Conservation (phyloP, 2,888 invertebrate species). For the Serrognathus titanus region DNA sequence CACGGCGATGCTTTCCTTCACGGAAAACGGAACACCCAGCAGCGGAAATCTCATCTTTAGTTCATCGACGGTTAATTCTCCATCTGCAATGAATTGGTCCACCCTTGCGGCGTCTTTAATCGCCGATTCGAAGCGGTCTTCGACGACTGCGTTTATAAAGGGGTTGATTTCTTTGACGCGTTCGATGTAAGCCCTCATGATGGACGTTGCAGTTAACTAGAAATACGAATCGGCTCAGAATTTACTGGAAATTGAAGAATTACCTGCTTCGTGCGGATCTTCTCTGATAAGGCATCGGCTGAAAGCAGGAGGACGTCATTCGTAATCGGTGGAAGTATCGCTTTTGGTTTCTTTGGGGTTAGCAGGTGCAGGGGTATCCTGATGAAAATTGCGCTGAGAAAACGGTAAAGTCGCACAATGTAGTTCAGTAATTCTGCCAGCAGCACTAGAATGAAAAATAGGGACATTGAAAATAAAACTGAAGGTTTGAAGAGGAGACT, state of each 20-base stretch:
- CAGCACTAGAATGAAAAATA: too few relatives aligned
- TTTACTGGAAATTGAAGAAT: neutral
- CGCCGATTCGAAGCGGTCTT: constrained; percentile 72
- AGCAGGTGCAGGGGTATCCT: neutral
- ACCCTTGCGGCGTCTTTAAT: constrained; percentile 68
- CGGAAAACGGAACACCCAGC: constrained; percentile 76
- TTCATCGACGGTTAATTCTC: constrained; percentile 27
- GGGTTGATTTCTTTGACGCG: constrained; percentile 76
- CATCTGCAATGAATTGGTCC: constrained; percentile 50
- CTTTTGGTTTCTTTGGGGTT: constrained; percentile 1
- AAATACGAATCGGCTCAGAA: neutral
- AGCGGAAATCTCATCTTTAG: constrained; percentile 57
- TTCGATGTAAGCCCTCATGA: constrained; percentile 70
- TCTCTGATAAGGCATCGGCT: constrained; percentile 65
- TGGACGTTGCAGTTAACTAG: constrained; percentile 46
- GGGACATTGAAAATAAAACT: too few relatives aligned
- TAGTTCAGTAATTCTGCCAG: too few relatives aligned
- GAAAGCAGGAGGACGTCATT: constrained; percentile 67
- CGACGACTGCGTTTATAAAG: constrained; percentile 73
- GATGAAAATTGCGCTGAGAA: too few relatives aligned
- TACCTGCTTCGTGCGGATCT: constrained; percentile 70
- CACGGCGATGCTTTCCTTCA: constrained; percentile 61
- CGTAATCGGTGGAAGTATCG: constrained; percentile 55
- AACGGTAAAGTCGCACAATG: too few relatives aligned
- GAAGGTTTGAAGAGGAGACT: too few relatives aligned